These are phyloP conservation scores for Prionace glauca DNA, from an alignment of 2,797 vertebrate genomes.

Conservation along the genomic window DNA sequence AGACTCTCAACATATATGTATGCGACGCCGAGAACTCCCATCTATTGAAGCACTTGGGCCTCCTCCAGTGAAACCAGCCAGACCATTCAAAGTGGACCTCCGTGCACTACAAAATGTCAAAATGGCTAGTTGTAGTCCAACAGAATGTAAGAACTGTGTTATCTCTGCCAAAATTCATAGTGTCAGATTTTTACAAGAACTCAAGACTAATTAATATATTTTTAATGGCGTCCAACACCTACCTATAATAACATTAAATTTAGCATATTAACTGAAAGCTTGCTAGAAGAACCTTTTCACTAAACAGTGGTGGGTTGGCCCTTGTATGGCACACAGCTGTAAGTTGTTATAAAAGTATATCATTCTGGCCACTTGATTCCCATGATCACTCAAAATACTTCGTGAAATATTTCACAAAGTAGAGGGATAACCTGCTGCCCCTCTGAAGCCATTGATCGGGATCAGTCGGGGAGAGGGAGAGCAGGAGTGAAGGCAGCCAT, in stretches of 20 bases:
- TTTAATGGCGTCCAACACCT: background rate
- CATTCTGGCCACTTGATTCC: background rate
- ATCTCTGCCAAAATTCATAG: background rate
- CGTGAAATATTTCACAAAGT: background rate
- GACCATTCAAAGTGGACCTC: conserved; percentile 50
- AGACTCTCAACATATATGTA: conserved; percentile 5
- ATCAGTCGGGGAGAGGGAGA: too few species aligned
- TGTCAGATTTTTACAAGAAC: too few species aligned
- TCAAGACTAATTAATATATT: background rate
- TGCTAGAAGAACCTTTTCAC: background rate
- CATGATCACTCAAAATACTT: background rate
- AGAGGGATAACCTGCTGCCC: too few species aligned
- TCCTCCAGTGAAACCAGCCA: conserved; percentile 60
- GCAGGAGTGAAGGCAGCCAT: too few species aligned
- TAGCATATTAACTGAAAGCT: background rate
- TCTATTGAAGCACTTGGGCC: conserved; percentile 48
- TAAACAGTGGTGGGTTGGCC: background rate
- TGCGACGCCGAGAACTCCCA: conserved; percentile 46
- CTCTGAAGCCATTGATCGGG: too few species aligned
- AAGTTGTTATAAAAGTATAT: background rate
- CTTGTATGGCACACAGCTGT: background rate
- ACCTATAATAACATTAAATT: background rate
- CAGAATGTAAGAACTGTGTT: background rate
- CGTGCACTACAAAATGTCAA: conserved; percentile 39
- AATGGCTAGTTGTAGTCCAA: background rate